Conservation (phyloP, 23 tunicate species). For the Aplidium turbinatum region DNA sequence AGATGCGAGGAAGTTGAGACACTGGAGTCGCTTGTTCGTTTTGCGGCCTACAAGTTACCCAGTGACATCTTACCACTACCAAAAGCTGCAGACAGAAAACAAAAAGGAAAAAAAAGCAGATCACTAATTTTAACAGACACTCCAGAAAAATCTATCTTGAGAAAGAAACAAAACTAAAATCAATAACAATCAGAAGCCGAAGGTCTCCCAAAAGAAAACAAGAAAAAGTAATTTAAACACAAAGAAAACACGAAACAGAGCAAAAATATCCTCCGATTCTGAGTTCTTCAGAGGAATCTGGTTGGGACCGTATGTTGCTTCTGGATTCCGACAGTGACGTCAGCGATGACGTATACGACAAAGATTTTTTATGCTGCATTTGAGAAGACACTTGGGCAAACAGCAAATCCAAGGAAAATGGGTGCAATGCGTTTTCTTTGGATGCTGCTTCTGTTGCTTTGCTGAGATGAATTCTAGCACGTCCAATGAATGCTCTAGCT, state of each 20-base stretch:
- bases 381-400: conserved; percentile 12
- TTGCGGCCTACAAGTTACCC: conserved; percentile 12
- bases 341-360: conserved; percentile 13
- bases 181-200: background rate
- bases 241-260: background rate
- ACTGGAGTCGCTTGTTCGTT: conserved; percentile 18
- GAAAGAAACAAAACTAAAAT: background rate
- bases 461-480: background rate
- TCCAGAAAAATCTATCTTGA: background rate
- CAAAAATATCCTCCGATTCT: background rate
- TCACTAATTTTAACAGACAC: conserved; percentile 18
- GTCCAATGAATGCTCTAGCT: conserved; percentile 17
- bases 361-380: conserved; percentile 8
- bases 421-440: conserved; percentile 14
- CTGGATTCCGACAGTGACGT: conserved; percentile 13
- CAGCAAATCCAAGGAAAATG: conserved; percentile 19
- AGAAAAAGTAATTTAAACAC: background rate
- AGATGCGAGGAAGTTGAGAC: conserved; percentile 10
- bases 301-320: conserved; percentile 16
- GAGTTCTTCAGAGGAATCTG: conserved; percentile 13
- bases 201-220: conserved; percentile 7
- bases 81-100: conserved; percentile 15
- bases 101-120: conserved; percentile 15
- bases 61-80: conserved; percentile 23
- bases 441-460: conserved; percentile 24